Conservation (phyloP, 1,140 invertebrate genomes). For the Pteromalus puparum region DNA sequence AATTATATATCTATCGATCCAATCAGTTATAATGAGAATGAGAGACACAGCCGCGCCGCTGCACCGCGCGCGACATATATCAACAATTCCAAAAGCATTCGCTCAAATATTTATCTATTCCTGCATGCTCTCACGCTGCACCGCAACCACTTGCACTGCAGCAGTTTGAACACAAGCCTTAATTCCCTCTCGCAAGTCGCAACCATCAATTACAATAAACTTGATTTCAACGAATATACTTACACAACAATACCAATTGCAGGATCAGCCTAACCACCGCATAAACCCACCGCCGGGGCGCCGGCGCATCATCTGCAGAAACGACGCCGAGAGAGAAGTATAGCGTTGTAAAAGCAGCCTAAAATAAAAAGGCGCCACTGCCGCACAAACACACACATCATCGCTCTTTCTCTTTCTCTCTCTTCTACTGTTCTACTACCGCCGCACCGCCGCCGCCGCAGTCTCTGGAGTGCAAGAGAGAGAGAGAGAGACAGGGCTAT, state of each 20-base stretch:
- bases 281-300: not conserved
- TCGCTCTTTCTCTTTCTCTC: not conserved
- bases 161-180: not conserved
- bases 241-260: not conserved
- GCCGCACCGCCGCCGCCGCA: not conserved
- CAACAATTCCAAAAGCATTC: too few relatives aligned
- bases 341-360: constrained; percentile 38
- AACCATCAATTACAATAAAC: too few relatives aligned
- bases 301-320: not conserved
- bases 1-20: not conserved
- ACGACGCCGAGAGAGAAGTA: not conserved
- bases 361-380: constrained; percentile 45
- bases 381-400: not conserved
- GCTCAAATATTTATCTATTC: too few relatives aligned
- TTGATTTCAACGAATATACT: not conserved
- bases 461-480: not conserved
- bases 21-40: not conserved
- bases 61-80: too few relatives aligned
- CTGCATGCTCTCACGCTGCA: too few relatives aligned
- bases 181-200: too few relatives aligned
- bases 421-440: too few relatives aligned
- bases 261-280: not conserved
- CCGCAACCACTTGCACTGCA: not conserved
- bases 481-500: not conserved
- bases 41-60: not conserved